Conservation (phyloP, 2,888 invertebrate species). For the Ectobius pallidus region DNA sequence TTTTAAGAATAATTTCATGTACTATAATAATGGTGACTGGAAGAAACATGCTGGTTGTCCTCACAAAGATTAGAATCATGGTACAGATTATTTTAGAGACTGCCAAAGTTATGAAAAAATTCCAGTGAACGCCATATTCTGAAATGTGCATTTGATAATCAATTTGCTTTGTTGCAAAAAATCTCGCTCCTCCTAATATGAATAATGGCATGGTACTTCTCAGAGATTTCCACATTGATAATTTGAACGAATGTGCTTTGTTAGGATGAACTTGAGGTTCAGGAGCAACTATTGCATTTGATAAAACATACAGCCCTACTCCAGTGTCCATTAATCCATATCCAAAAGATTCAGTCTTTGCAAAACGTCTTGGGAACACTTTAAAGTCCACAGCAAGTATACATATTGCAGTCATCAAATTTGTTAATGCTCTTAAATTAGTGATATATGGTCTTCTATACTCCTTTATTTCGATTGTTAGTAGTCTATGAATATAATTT, state of each 20-base stretch:
- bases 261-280: conserved; percentile 52
- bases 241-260: neutral
- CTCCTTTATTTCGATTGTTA: conserved; percentile 43
- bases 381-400: conserved; percentile 95
- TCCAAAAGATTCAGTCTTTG: conserved; percentile 87
- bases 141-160: conserved; percentile 87
- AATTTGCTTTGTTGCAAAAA: conserved; percentile 63
- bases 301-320: conserved; percentile 84
- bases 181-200: conserved; percentile 68
- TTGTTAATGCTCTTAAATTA: conserved; percentile 71
- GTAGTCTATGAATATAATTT: neutral
- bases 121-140: conserved; percentile 98
- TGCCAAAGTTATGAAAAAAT: conserved; percentile 95
- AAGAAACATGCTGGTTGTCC: conserved; percentile 59
- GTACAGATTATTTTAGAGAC: conserved; percentile 77
- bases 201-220: conserved; percentile 57
- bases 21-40: conserved; percentile 62
- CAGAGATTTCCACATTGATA: conserved; percentile 31
- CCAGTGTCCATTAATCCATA: conserved; percentile 95
- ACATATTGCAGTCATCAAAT: conserved; percentile 75
- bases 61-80: conserved; percentile 62
- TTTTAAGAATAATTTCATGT: conserved; percentile 70
- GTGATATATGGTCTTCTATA: conserved; percentile 58
- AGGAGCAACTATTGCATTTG: conserved; percentile 77
- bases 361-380: conserved; percentile 82